Percentiles rank a stretch among this genome's conserved stretches.
These are phyloP conservation scores for Gymnodraco acuticeps DNA, from an alignment of 2,797 vertebrate genomes.

Conservation along the genomic window DNA sequence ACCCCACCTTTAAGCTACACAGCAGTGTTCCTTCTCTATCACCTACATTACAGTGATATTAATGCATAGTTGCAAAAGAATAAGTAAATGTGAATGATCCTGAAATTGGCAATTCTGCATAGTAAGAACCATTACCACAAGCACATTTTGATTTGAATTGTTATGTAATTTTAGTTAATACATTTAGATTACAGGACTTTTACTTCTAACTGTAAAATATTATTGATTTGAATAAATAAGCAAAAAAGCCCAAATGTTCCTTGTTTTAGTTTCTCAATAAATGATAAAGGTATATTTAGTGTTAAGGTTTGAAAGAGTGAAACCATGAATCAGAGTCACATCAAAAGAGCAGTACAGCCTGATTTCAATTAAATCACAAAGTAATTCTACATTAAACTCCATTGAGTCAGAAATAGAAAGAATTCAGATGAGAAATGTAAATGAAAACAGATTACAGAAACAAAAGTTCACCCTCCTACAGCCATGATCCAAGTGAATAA, in stretches of 20 bases:
- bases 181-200: neutral
- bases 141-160: neutral
- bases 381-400: neutral
- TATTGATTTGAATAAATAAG: neutral
- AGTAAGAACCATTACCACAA: neutral
- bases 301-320: neutral
- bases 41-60: neutral
- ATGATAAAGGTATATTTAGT: neutral
- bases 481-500: neutral
- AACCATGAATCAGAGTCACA: neutral
- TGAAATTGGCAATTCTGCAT: neutral
- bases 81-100: neutral
- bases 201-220: neutral
- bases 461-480: conserved; percentile 5
- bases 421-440: neutral
- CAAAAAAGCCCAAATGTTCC: neutral
- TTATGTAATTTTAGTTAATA: neutral
- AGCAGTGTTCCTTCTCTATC: neutral
- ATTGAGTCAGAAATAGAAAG: conserved; percentile 6
- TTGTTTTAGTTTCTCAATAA: neutral
- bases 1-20: too few species aligned
- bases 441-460: neutral
- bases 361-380: neutral
- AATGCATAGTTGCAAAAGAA: neutral
- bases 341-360: neutral